Base-by-base conservation (phyloP, 2,797 vertebrate genomes). In the Peromyscus aztecus region DNA sequence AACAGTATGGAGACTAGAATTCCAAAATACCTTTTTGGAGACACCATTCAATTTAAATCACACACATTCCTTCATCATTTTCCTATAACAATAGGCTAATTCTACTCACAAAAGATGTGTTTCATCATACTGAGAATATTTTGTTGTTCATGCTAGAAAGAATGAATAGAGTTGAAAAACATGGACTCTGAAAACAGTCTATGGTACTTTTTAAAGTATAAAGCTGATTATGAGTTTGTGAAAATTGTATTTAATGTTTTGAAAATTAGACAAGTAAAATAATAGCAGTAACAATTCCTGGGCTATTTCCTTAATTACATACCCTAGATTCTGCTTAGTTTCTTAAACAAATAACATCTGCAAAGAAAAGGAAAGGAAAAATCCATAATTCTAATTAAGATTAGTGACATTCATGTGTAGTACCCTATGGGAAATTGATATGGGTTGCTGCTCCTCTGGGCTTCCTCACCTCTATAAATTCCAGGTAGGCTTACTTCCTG, bases 401-500 rank as follows among this genome's bases (percentile, higher is more conserved):
- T 90, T 55, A 94, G 83, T 75, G 19, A 31, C 23, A 3, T 49
- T 94, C 57, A 73, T 29, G 57, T n/a, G n/a, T 23, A 49, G 4
- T 10, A 6, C 19, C 16, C 49, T 17, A 57, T 69, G 73, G 16
- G 29, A 86, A 92, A 49, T 12, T n/a, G 71, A 14, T 73, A 3
- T 80, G 67, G 31, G 5, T 65, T 82, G 12, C 81, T 75, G 71
- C 8, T 91, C 90, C 87, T 37, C 57, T 37, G 9, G 6, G 37
- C 3, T 94, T 84, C 76, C 59, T 93, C 55, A 71, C 14, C 4
- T 93, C 55, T 55, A 77, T 94, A 95, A 96, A 91, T 95, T 89
- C 19, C n/a, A 96, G 40, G 76, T n/a, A 17, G 85, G 46, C 43
- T 89, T 91, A 55, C 19, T 98, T 98, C 97, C 80, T 89, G 96